Evolutionary conservation across 2,888 invertebrate genomes (phyloP).

Genomic region (Drosophila formosana): DNA sequence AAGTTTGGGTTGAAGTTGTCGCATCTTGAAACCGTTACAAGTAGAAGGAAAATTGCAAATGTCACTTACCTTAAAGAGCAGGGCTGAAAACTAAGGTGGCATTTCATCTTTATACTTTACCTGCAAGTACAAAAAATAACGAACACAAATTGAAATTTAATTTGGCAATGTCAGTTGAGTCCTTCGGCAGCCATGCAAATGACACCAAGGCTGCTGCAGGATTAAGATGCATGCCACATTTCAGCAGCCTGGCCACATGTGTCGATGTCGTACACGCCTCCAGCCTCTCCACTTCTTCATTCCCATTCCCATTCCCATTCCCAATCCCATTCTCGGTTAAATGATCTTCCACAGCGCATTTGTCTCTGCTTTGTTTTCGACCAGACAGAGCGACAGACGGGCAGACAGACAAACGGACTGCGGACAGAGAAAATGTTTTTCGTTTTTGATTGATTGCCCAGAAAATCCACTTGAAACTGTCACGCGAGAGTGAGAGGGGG

Average conservation of each 20-base stretch:
- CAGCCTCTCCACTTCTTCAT: constrained; percentile 3
- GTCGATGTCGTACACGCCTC: constrained; percentile 50
- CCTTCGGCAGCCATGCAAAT: constrained; percentile 60
- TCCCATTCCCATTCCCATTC: constrained; percentile 2
- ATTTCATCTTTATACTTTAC: constrained; percentile 66
- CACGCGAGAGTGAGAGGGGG: constrained; percentile 27
- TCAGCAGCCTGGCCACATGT: constrained; percentile 60
- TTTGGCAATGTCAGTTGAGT: constrained; percentile 27
- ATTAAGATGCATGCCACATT: constrained; percentile 60
- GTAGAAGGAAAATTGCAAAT: neutral
- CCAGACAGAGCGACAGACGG: constrained; percentile 1
- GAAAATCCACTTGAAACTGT: constrained; percentile 79
- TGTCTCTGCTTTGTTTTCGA: constrained; percentile 53
- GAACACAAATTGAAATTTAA: neutral
- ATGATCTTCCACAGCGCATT: constrained; percentile 57
- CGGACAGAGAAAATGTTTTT: constrained; percentile 48
- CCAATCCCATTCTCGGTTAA: constrained; percentile 6
- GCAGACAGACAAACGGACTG: neutral
- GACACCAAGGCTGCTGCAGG: constrained; percentile 35
- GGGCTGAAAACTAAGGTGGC: constrained; percentile 20
- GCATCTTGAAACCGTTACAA: constrained; percentile 8
- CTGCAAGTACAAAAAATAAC: constrained; percentile 46
- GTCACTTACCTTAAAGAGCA: constrained; percentile 65
- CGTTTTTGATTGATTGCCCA: constrained; percentile 75
- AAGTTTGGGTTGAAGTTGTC: constrained; percentile 3